Base-by-base conservation (phyloP, 2,797 vertebrate species). In the Diplodus sargus region DNA sequence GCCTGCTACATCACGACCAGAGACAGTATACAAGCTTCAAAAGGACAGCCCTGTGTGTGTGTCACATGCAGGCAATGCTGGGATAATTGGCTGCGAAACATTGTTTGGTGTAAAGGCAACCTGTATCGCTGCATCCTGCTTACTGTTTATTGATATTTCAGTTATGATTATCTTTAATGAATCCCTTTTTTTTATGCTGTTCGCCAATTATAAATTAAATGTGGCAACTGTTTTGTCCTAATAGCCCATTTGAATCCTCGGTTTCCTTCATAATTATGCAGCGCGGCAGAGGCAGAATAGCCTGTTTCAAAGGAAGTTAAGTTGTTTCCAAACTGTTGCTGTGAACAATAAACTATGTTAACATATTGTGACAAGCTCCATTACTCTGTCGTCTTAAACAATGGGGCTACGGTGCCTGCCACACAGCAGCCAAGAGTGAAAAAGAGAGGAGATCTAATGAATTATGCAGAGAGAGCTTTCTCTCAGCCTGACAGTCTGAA, bases 381-480 rank as follows among this genome's bases (percentile, higher is more conserved):
- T 93, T 93, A 91, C 84, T 85, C 87, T 79, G 87, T 94, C 85
- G 89, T 84, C 87, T 85, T 78, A 87, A 91, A 94, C 91, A 94
- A 90, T 84, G 78, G 89, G 54, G 67, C 87, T 81, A 72, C 54
- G 63, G 79, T 83, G 78, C 78, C 86, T 90, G 84, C 89, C 89
- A 89, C 88, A 87, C 43, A 88, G 78, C 87, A 88, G 87, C 89
- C 83, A 69, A 84, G 78, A 89, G 85, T 88, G 91, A 87, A 92
- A 91, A 86, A 88, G 90, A 88, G 79, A 87, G 82, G 88, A 85
- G 90, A 91, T 92, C 91, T 91, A 89, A 94, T 95, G 91, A 95
- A 95, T 95, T 94, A 95, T 93, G 92, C 93, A 94, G 91, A 87
- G 76, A 82, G 87, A 87, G 83, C 90, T 92, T 93, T 94, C 93